phyloP scores from a whole-genome alignment of 1,140 invertebrate genomes.

The Homarus americanus region DNA sequence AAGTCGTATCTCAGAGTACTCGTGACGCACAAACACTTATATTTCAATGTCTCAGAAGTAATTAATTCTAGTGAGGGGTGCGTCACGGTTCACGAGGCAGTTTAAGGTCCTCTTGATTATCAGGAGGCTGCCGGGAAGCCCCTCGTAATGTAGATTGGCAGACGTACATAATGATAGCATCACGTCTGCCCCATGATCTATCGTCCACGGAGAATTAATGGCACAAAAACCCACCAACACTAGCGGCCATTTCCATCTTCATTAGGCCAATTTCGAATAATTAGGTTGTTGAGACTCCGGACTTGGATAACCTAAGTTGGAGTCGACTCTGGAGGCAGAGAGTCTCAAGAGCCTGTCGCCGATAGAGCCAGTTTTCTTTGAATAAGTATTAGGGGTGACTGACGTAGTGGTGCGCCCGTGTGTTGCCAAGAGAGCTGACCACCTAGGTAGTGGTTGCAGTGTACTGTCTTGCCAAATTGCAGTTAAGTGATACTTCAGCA shows the following conservation, averaged over 20 bases:
- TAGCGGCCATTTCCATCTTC: constrained; percentile 40
- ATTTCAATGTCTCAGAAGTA: no score
- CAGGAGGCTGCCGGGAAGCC: no score
- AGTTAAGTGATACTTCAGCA: constrained; percentile 31
- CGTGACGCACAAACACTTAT: no score
- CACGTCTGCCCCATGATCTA: background rate
- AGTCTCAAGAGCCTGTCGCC: background rate
- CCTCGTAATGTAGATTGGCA: background rate
- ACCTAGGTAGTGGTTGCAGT: background rate
- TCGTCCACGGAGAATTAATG: background rate
- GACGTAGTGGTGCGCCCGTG: background rate
- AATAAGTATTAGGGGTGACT: background rate
- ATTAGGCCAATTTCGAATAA: constrained; percentile 53
- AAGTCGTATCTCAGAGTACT: no score
- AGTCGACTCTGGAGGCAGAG: background rate
- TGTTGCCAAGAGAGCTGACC: background rate
- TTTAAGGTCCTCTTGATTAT: no score
- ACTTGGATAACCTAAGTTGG: background rate
- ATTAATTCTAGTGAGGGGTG: no score
- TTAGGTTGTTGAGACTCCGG: constrained; percentile 38
- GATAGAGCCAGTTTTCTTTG: constrained; percentile 33
- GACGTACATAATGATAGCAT: background rate
- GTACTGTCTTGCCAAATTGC: background rate
- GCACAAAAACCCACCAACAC: background rate
- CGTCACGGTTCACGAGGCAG: no score